Evolutionary conservation across 1,140 invertebrate genomes (phyloP), one percentile per base, ranked within the genome.

Genomic region (Cylas formicarius): DNA sequence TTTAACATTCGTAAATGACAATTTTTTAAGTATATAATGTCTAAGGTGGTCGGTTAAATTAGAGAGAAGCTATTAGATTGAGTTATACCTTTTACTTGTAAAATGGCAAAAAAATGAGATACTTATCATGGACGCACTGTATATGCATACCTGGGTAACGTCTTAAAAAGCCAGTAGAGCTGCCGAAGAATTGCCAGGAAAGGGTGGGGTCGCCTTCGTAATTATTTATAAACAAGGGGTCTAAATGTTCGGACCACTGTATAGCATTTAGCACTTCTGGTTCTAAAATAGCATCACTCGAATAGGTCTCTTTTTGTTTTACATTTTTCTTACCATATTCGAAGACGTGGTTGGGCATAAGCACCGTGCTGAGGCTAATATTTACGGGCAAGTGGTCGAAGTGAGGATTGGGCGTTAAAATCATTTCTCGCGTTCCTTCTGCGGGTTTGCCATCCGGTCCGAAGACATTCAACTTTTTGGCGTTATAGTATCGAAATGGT

Each of bases 181-280:
- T 92, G 36, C 93, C 92, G 68, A 94, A 97, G 70, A 93, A 97
- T 69, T 98, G 94, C 92, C 91, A 97, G 13, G 89, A 85, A 4
- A 97, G 73, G 1, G 87, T 80, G 1, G 88, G 83, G 72, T 97
- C 90, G 56, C 82, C 81, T 62, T 93, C 84, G 57, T 90, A 88
- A 71, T 97, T 97, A 63, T 89, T 86, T 48, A 82, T 78, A 68
- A 96, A 98, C 35, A 90, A 74, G 23, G 84, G 79, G 69, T 95
- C 90, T 56, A 98, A 73, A 52, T 84, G 80, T 49, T 87, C 82
- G 24, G 90, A 93, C 93, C 93, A 97, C 59, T 87, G 81, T 57
- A 97, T 83, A 17, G 86, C 86, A 60, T 89, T 84, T 44, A 86
- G 73, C 10, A 93, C 81, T 54, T 87, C 81, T 10, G 72, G 58